These are phyloP conservation scores for Seira ritae DNA, from an alignment of 2,888 invertebrate genomes.

Conservation along the genomic window DNA sequence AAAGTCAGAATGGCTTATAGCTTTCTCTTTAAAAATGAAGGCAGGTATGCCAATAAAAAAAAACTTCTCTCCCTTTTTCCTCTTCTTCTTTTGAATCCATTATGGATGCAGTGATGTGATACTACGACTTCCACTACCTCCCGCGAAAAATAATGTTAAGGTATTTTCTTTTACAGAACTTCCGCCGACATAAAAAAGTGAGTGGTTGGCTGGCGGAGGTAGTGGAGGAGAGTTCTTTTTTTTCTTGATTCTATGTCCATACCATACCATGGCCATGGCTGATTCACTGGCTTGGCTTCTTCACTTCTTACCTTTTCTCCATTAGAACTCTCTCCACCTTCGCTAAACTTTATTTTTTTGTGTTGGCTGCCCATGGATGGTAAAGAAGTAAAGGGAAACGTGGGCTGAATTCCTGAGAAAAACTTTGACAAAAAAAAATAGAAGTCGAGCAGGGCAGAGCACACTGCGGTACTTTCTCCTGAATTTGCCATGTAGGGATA, in stretches of 20 bases:
- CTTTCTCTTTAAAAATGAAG: constrained; percentile 13
- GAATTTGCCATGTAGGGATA: constrained; percentile 7
- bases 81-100: constrained; percentile 30
- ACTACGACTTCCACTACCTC: background rate
- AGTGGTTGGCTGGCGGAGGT: background rate
- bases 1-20: background rate
- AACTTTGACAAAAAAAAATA: constrained; percentile 11
- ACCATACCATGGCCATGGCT: background rate
- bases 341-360: background rate
- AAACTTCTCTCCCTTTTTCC: constrained; percentile 29
- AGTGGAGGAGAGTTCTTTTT: background rate
- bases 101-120: constrained; percentile 34
- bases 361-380: background rate
- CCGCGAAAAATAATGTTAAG: constrained; percentile 32
- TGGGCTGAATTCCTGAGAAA: constrained; percentile 3
- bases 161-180: constrained; percentile 29
- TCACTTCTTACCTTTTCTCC: constrained; percentile 3
- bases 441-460: background rate
- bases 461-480: constrained; percentile 2
- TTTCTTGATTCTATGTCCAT: no score
- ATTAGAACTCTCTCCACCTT: background rate
- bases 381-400: constrained; percentile 8
- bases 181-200: background rate
- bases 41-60: constrained; percentile 52
- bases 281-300: background rate